Percentiles rank a stretch among this genome's conserved stretches.
Evolutionary conservation across 2,888 invertebrate species (phyloP).

Genomic region (Germaria angustata): DNA sequence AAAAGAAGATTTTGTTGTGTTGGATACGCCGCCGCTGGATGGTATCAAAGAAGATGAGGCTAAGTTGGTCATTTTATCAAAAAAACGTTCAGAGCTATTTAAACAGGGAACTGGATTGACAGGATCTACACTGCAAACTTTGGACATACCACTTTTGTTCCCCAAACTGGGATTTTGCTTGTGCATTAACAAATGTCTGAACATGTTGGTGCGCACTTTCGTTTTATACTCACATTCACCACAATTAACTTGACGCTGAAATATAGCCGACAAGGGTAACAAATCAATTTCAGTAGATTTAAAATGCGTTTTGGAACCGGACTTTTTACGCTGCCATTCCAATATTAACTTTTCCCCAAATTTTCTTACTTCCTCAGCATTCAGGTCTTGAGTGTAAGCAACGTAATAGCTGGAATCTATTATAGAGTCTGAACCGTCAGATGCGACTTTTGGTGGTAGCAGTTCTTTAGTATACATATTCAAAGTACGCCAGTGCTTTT

Average conservation of each 20-base stretch:
- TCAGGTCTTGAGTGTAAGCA: conserved; percentile 78
- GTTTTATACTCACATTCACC: conserved; percentile 85
- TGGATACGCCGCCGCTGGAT: conserved; percentile 70
- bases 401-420: conserved; percentile 77
- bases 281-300: conserved; percentile 84
- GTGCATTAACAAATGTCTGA: conserved; percentile 86
- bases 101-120: conserved; percentile 91
- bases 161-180: conserved; percentile 73
- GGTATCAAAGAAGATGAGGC: conserved; percentile 84
- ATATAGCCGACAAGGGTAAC: conserved; percentile 85
- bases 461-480: conserved; percentile 57
- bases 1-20: conserved; percentile 55
- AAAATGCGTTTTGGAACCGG: conserved; percentile 76
- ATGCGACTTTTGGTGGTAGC: conserved; percentile 19
- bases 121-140: conserved; percentile 85
- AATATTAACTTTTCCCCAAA: conserved; percentile 72
- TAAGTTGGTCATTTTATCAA: conserved; percentile 91
- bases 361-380: conserved; percentile 68
- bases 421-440: background rate
- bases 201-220: conserved; percentile 86
- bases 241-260: conserved; percentile 83
- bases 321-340: conserved; percentile 71
- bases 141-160: conserved; percentile 27
- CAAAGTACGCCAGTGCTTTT: conserved; percentile 79
- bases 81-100: conserved; percentile 88